These are phyloP conservation scores for Empidonax alnorum DNA, from an alignment of 2,113 vertebrate species.

Conservation along the genomic window DNA sequence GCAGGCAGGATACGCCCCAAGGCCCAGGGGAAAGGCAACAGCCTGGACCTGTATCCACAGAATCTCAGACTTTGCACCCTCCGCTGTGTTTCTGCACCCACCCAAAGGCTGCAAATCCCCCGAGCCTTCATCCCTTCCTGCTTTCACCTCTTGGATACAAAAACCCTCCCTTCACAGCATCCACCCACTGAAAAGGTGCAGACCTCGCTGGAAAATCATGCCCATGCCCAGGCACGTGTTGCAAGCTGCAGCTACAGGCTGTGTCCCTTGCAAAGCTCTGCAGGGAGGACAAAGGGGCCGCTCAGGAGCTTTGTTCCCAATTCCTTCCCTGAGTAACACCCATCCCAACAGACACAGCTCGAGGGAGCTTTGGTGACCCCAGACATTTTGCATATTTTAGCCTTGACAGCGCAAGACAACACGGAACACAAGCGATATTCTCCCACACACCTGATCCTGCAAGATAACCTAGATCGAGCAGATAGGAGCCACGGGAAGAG, in stretches of 20 bases:
- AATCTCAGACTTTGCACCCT: neutral
- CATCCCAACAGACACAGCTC: neutral
- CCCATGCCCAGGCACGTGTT: rapidly evolving
- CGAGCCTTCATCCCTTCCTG: neutral
- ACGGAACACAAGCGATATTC: neutral
- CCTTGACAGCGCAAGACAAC: neutral
- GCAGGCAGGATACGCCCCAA: neutral
- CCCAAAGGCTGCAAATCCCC: neutral
- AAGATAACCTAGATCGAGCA: neutral
- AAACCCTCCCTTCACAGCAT: neutral
- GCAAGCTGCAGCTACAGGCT: neutral
- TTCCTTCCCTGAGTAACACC: neutral
- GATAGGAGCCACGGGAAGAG: neutral
- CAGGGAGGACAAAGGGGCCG: neutral
- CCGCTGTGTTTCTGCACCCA: rapidly evolving
- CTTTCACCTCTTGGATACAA: neutral
- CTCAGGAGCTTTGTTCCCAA: neutral
- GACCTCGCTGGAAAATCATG: neutral
- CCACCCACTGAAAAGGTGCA: neutral
- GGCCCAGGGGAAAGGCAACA: neutral
- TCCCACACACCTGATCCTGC: neutral
- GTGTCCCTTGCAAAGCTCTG: neutral
- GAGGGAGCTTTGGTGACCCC: neutral
- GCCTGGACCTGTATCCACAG: neutral
- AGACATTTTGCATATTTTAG: neutral